A percentile compares a stretch with the other conserved stretches of the same genome.
Evolutionary conservation across 2,113 vertebrate genomes (phyloP).

Genomic region (Zapus hudsonius): DNA sequence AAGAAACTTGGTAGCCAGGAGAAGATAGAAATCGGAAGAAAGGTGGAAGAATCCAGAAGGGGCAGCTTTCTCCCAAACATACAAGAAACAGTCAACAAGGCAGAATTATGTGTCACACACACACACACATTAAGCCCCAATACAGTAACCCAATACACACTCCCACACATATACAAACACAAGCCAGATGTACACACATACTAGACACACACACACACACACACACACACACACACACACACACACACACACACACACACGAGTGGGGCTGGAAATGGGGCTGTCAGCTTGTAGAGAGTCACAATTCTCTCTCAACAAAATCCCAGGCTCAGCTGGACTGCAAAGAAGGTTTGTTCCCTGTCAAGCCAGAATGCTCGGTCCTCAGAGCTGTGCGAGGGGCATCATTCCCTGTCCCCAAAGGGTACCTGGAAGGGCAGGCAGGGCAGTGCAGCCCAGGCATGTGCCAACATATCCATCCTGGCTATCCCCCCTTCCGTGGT

Average conservation of each 20-base stretch:
- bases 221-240: background rate
- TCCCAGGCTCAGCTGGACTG: background rate
- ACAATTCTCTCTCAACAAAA: background rate
- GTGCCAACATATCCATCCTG: background rate
- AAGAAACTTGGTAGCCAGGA: background rate
- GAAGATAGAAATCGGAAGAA: background rate
- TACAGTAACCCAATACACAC: background rate
- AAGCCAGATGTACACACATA: no score
- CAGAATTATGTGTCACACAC: accelerated
- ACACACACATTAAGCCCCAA: no score
- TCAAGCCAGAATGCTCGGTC: no score
- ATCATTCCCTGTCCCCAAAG: background rate
- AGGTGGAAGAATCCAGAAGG: background rate
- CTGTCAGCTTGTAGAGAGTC: background rate
- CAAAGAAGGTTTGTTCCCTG: background rate
- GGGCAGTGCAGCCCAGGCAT: background rate
- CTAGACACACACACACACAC: background rate
- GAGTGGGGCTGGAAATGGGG: no score
- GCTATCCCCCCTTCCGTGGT: no score
- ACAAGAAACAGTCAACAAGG: background rate
- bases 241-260: background rate
- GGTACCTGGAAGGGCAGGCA: background rate
- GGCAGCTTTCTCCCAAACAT: background rate
- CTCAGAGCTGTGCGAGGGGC: background rate
- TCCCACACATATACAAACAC: no score